Evolutionary conservation across 2,113 vertebrate genomes (phyloP).

Genomic region (Pristiophorus japonicus): DNA sequence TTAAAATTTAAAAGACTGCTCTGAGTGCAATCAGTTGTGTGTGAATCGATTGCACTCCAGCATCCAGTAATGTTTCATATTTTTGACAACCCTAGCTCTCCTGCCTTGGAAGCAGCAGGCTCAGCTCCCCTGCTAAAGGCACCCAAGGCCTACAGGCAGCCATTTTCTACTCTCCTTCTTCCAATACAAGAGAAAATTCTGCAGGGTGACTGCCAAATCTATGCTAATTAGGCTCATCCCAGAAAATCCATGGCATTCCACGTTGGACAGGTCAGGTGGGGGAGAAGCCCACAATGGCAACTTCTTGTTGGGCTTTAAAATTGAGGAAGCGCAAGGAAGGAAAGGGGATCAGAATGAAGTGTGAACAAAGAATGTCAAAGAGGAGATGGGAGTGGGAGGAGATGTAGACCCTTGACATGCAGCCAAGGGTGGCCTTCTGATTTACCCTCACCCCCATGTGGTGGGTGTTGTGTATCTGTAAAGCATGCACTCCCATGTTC

Average conservation of each 20-base stretch:
- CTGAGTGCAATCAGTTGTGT: not conserved
- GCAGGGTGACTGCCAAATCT: not conserved
- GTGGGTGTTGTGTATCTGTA: no score
- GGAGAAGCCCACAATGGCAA: not conserved
- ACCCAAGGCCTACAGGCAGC: not conserved
- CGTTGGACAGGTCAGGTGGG: not conserved
- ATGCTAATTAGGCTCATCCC: not conserved
- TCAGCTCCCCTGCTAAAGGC: not conserved
- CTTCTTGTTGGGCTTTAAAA: no score
- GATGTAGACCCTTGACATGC: no score
- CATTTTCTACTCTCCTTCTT: not conserved
- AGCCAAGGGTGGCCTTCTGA: no score
- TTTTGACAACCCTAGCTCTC: not conserved
- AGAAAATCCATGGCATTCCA: not conserved
- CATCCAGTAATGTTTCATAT: not conserved
- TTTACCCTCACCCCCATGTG: no score
- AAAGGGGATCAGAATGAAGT: no score
- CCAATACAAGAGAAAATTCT: not conserved
- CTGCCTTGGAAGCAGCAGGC: not conserved
- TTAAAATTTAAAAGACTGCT: not conserved
- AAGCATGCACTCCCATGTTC: no score
- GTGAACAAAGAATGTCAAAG: no score
- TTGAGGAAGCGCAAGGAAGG: no score
- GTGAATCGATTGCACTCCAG: not conserved
- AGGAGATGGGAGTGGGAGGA: no score